Conservation (phyloP, 2,888 invertebrate genomes). For the Opisthograptis luteolata region DNA sequence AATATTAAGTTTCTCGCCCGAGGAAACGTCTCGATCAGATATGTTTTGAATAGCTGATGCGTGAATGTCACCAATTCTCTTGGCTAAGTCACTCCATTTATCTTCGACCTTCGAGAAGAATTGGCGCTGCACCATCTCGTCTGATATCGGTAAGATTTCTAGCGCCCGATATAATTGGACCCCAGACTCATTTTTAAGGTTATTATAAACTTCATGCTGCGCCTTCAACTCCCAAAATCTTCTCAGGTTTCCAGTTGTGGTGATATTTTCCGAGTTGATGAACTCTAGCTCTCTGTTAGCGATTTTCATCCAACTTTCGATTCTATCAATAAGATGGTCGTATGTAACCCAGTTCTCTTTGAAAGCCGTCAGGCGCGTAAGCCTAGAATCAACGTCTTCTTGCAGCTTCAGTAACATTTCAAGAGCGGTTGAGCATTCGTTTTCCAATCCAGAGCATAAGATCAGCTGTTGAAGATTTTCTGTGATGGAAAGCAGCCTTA, state of each 20-base stretch:
- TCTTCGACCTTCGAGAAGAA: constrained; percentile 91
- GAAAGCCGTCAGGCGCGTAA: constrained; percentile 89
- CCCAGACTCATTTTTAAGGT: constrained; percentile 89
- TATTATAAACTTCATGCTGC: constrained; percentile 93
- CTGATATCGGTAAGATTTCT: constrained; percentile 91
- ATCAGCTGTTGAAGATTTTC: constrained; percentile 90
- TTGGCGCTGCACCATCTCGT: constrained; percentile 92
- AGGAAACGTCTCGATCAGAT: constrained; percentile 89
- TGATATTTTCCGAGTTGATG: constrained; percentile 86
- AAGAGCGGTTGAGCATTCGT: constrained; percentile 88
- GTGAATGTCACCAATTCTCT: constrained; percentile 87
- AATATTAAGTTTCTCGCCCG: constrained; percentile 89
- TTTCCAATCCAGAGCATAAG: constrained; percentile 89
- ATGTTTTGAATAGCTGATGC: constrained; percentile 87
- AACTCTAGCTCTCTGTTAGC: constrained; percentile 88
- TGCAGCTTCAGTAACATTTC: constrained; percentile 89
- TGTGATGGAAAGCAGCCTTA: constrained; percentile 89
- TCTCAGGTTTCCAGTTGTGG: constrained; percentile 88
- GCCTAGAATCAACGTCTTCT: constrained; percentile 89
- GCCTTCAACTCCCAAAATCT: constrained; percentile 96
- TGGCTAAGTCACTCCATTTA: constrained; percentile 88
- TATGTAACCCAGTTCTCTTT: constrained; percentile 91
- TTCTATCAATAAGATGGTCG: constrained; percentile 88
- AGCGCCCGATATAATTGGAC: constrained; percentile 90
- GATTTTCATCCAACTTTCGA: constrained; percentile 90